These are phyloP conservation scores for Apteryx owenii DNA, from an alignment of 2,113 vertebrate genomes.

Conservation along the genomic window DNA sequence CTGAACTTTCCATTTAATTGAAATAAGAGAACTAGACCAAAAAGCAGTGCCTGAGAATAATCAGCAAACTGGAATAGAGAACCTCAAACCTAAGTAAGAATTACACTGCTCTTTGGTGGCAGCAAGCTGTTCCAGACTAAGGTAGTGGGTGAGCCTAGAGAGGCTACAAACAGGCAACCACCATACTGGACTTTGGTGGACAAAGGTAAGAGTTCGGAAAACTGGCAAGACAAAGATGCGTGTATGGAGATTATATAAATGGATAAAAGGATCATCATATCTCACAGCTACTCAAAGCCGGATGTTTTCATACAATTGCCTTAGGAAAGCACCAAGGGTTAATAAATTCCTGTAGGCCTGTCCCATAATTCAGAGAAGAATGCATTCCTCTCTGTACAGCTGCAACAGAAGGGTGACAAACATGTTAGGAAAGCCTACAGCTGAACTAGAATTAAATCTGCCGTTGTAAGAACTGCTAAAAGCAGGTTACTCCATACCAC, in stretches of 20 bases:
- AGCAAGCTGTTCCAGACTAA: not conserved
- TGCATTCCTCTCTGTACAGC: not conserved
- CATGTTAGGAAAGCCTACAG: not conserved
- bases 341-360: not conserved
- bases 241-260: not conserved
- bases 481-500: not conserved
- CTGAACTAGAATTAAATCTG: not conserved
- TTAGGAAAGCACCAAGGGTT: not conserved
- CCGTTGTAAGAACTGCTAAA: not conserved
- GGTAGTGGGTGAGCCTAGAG: not conserved
- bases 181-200: not conserved
- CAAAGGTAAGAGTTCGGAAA: not conserved
- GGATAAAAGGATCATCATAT: not conserved
- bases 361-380: accelerated
- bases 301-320: not conserved
- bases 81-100: not conserved
- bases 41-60: not conserved
- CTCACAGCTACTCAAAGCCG: not conserved
- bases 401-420: not conserved
- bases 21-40: constrained; percentile 23
- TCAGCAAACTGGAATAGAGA: not conserved
- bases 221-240: not conserved
- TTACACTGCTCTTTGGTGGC: not conserved
- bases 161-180: not conserved
- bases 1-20: constrained; percentile 17